These are phyloP conservation scores for Myxocyprinus asiaticus DNA, from an alignment of 2,113 vertebrate species.

Conservation along the genomic window DNA sequence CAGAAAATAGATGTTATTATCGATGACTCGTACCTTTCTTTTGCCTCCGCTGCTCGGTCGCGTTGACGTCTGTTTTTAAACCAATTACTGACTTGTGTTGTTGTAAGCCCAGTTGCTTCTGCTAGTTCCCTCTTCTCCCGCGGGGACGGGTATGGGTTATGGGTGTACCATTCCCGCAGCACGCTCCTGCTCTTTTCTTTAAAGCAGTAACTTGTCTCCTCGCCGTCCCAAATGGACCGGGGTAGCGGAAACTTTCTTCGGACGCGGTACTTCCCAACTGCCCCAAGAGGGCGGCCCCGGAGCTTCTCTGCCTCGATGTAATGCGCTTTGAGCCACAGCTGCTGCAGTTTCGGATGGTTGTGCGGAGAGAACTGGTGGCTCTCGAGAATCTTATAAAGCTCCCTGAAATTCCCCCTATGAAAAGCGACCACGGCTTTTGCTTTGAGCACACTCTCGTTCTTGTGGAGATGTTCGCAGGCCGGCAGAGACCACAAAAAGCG, in stretches of 20 bases:
- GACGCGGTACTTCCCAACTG: constrained; percentile 90
- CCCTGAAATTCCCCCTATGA: constrained; percentile 88
- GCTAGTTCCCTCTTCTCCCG: constrained; percentile 90
- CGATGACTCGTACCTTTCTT: constrained; percentile 81
- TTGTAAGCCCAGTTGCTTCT: constrained; percentile 90
- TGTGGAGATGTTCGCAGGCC: constrained; percentile 91
- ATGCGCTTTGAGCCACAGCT: constrained; percentile 91
- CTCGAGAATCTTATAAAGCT: constrained; percentile 91
- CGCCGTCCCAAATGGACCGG: constrained; percentile 91
- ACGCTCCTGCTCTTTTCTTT: constrained; percentile 90
- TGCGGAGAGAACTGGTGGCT: constrained; percentile 91
- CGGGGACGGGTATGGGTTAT: constrained; percentile 91
- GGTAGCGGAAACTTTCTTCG: constrained; percentile 90
- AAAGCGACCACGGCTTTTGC: constrained; percentile 91
- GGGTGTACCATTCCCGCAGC: constrained; percentile 90
- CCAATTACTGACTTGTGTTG: constrained; percentile 96
- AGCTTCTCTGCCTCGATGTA: constrained; percentile 93
- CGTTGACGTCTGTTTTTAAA: constrained; percentile 91
- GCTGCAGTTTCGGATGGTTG: constrained; percentile 91
- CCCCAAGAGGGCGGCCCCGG: constrained; percentile 87
- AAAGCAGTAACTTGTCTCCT: constrained; percentile 93
- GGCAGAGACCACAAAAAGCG: constrained; percentile 91
- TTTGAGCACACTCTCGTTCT: constrained; percentile 90
- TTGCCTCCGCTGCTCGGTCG: constrained; percentile 91
- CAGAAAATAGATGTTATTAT: background rate